Percentiles rank a stretch among this genome's conserved stretches.
These are phyloP conservation scores for Myiozetetes cayanensis DNA, from an alignment of 2,113 vertebrate genomes.

Conservation along the genomic window DNA sequence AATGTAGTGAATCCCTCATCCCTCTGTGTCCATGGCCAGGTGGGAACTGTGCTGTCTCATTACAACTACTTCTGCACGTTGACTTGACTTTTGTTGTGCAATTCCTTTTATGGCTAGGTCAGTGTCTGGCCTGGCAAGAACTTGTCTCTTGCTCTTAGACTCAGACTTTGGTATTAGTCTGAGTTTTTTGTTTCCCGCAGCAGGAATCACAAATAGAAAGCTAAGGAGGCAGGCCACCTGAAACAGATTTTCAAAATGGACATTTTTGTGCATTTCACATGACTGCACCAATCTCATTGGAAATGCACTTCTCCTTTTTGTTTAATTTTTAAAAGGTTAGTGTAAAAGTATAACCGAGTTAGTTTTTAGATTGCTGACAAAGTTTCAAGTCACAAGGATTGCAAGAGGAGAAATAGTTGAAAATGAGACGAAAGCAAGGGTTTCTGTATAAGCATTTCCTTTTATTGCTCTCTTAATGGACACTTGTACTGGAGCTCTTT, in stretches of 20 bases:
- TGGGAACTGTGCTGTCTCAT: neutral
- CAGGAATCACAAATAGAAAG: neutral
- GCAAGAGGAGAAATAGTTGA: neutral
- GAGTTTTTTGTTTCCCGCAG: neutral
- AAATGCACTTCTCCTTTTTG: neutral
- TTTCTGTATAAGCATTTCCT: neutral
- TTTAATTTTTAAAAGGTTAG: neutral
- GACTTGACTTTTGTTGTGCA: neutral
- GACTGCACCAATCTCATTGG: neutral
- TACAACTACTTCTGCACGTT: neutral
- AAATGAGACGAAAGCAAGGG: neutral
- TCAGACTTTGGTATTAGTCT: neutral
- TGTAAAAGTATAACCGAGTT: neutral
- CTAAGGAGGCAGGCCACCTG: neutral
- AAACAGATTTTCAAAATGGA: neutral
- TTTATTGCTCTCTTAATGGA: neutral
- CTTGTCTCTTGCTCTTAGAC: neutral
- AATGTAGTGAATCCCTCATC: fast-evolving
- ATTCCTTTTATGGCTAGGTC: neutral
- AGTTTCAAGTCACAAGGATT: neutral
- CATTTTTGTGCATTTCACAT: neutral
- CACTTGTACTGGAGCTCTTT: neutral
- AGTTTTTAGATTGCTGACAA: neutral
- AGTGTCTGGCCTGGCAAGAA: neutral
- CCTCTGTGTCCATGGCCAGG: neutral